Percentiles rank a stretch among this genome's conserved stretches.
Conservation (phyloP, 1,140 invertebrate species). For the Leptinotarsa defecta region DNA sequence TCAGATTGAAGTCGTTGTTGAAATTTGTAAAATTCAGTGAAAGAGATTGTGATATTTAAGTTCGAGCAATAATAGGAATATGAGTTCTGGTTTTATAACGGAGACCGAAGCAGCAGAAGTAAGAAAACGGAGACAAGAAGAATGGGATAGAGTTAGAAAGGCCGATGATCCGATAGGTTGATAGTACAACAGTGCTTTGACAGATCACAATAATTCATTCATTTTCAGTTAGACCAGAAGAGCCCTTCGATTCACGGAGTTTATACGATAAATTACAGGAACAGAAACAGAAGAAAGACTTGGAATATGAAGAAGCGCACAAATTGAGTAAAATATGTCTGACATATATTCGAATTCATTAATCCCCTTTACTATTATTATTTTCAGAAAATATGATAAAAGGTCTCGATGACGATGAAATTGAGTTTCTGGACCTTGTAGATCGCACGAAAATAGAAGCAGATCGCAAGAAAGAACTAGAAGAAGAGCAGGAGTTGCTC, state of each 20-base stretch:
- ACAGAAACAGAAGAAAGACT: conserved; percentile 86
- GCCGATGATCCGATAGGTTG: conserved; percentile 86
- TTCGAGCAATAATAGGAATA: conserved; percentile 47
- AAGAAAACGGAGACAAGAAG: conserved; percentile 79
- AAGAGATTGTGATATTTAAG: neutral
- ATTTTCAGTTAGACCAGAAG: conserved; percentile 70
- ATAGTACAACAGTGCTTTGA: conserved; percentile 27
- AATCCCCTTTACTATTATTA: conserved; percentile 31
- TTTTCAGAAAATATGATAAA: conserved; percentile 90
- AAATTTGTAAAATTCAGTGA: neutral
- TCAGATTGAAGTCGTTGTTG: neutral
- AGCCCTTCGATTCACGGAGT: conserved; percentile 78
- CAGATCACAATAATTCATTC: conserved; percentile 5
- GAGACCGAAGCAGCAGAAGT: conserved; percentile 84
- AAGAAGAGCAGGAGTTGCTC: conserved; percentile 80
- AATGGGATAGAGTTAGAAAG: conserved; percentile 92
- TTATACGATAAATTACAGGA: conserved; percentile 89
- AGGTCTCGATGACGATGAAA: conserved; percentile 93
- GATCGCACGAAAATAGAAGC: conserved; percentile 83
- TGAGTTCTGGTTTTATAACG: conserved; percentile 89
- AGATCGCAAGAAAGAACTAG: conserved; percentile 77
- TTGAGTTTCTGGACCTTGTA: conserved; percentile 88
- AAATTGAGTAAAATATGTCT: conserved; percentile 76
- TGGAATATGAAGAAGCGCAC: conserved; percentile 93
- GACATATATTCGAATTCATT: neutral